Percentiles rank a stretch among this genome's conserved stretches.
Conservation (phyloP, 2,888 invertebrate species). For the Chrysolina haemoptera region DNA sequence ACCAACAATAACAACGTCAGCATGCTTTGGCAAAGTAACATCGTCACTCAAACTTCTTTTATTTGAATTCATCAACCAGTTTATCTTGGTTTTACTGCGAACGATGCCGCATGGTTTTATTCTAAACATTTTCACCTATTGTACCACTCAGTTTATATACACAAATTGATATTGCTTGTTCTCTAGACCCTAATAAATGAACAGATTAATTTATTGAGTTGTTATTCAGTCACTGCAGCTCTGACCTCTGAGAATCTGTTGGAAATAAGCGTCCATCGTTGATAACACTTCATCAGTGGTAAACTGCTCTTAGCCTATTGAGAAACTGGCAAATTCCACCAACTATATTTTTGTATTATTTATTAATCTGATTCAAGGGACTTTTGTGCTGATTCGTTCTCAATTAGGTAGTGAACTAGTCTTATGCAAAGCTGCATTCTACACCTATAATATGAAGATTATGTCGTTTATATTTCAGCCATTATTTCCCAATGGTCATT, state of each 20-base stretch:
- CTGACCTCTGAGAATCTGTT: slow-evolving; percentile 57
- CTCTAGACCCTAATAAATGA: slow-evolving; percentile 29
- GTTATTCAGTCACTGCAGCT: slow-evolving; percentile 62
- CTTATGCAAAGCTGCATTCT: too few species aligned
- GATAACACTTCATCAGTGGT: slow-evolving; percentile 36
- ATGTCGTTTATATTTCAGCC: too few species aligned
- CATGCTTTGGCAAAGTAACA: slow-evolving; percentile 42
- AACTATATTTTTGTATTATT: not conserved
- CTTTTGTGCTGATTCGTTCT: too few species aligned
- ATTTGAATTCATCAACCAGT: slow-evolving; percentile 13
- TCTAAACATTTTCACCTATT: slow-evolving; percentile 31
- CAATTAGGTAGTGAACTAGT: too few species aligned
- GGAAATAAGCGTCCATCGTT: slow-evolving; percentile 39
- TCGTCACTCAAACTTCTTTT: slow-evolving; percentile 40
- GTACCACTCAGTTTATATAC: slow-evolving; percentile 14
- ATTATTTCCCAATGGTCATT: too few species aligned
- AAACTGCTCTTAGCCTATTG: not conserved
- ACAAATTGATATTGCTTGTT: slow-evolving; percentile 24
- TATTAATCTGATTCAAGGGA: too few species aligned
- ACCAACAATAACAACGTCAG: slow-evolving; percentile 53
- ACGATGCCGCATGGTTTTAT: slow-evolving; percentile 10
- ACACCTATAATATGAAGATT: too few species aligned
- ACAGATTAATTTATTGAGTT: slow-evolving; percentile 43
- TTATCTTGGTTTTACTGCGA: slow-evolving; percentile 21
- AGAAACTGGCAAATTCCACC: slow-evolving; percentile 2